Base-by-base conservation (phyloP, 2,888 invertebrate genomes). In the Aporophyla lueneburgensis region DNA sequence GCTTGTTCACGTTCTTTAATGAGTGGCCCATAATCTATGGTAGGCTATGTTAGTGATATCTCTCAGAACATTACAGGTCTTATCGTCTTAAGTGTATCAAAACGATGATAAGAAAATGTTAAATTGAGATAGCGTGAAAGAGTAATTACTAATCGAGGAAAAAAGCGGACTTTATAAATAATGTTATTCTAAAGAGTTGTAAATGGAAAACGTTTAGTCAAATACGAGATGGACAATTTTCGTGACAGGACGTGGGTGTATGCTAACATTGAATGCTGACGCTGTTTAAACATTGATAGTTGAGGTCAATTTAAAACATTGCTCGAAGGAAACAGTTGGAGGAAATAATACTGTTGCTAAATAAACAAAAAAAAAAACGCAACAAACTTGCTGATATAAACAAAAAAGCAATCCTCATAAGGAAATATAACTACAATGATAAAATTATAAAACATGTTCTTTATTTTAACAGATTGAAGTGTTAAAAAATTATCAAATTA, bases 61-160 rank as follows among this genome's bases (percentile, higher is more conserved):
- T 87, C 72, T 82, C 81, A 87, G 89, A 91, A 91, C 87, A 89
- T 84, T 85, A 84, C 85, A 86, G 86, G 87, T 78, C 91, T 93
- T 93, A 94, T 94, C 94, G 87, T 86, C 68, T 86, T 91, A 88
- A 84, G 84, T 91, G 84, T 92, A 93, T 92, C 90, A 87, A 89
- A 85, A 88, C 84, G 79, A 85, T 78, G 94, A 94, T 94, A 94
- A 94, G 89, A 83, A 87, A 84, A 83, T 80, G 86, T 88, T 85
- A 85, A 83, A 87, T 83, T 85, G 81, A 88, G 91, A 91, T 91
- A 90, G 88, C 84, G 81, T 79, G 72, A 86, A 88, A 88, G 83
- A 85, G 76, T 81, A 85, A 78, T 88, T 86, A 83, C 78, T 86
- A 88, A 88, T 87, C 79, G 73, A 73, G 66, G 71, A 70, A 81